Evolutionary conservation across 2,888 invertebrate genomes (phyloP), one percentile per base, ranked within the genome.

Genomic region (Steinernema scapterisci): DNA sequence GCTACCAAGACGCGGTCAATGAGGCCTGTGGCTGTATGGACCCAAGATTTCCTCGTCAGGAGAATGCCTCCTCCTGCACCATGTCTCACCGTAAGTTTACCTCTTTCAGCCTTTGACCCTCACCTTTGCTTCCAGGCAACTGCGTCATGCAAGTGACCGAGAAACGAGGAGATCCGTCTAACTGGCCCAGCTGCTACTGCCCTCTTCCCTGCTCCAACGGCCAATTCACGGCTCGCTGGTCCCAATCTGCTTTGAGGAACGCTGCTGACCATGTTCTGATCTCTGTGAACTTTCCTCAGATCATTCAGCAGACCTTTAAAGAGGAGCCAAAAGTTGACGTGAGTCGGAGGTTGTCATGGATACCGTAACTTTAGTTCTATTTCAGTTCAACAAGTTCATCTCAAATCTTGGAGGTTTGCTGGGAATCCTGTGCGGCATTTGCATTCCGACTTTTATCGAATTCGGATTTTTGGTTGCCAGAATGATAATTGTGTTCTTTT

Each of bases 341-440:
- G 19, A 48, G 48, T 38, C 38, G 3, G 5, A 38, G 9, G 5
- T 6, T 38, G 5, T 6, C 3, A 3, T 6, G 9, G 9, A 38
- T 38, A 38, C 38, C 3, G 9, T 38, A 38, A 38, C 38, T 9
- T 6, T 6, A 38, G 5, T 9, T 38, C 3, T 19, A 1, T 80
- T 81, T 43, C 76, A 81, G 80, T 79, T 82, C 73, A 81, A 79
- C 70, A 75, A 76, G 27, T 80, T 80, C 71, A 73, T 81, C 0
- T 79, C 79, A 19, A 76, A 76, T 13, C 76, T 82, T 2, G 82
- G 82, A n/a, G 82, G 80, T 1, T 79, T 81, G 27, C 73, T 81
- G 0, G 82, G 81, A 9, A 78, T 82, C 9, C 76, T 82, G n/a
- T 80, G 81, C 79, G 48, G 48, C 48, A 48, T 48, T 16, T 48